Evolutionary conservation across 2,797 vertebrate species (phyloP).

Genomic region (Acridotheres tristis): DNA sequence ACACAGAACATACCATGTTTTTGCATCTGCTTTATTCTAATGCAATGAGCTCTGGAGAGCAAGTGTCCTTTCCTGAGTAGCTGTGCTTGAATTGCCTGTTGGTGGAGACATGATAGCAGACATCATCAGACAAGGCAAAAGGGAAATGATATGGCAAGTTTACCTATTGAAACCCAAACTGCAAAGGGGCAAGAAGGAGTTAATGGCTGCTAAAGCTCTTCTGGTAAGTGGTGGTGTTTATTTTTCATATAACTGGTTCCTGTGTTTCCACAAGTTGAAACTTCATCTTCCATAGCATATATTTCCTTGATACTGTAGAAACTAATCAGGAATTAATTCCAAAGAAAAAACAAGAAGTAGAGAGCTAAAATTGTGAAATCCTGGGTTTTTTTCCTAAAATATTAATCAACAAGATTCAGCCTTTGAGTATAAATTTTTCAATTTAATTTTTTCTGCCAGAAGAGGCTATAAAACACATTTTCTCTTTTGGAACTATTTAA

Average conservation of each 20-base stretch:
- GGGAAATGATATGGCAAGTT: background rate
- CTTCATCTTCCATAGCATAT: background rate
- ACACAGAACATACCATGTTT: background rate
- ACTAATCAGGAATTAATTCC: background rate
- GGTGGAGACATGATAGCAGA: background rate
- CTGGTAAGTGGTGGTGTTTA: background rate
- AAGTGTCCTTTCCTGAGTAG: background rate
- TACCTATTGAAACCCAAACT: background rate
- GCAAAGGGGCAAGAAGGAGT: background rate
- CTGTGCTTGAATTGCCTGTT: background rate
- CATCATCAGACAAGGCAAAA: background rate
- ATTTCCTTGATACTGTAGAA: background rate
- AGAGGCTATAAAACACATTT: background rate
- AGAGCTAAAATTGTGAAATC: background rate
- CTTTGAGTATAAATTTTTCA: background rate
- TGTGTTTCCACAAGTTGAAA: background rate
- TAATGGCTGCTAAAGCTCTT: background rate
- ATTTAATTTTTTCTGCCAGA: background rate
- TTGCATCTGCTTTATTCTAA: background rate
- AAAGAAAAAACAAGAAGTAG: background rate
- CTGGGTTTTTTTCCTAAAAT: background rate
- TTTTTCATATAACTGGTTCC: background rate
- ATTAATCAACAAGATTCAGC: background rate
- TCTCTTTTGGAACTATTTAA: background rate
- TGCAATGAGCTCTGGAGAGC: background rate